Conservation (phyloP, 2,797 vertebrate genomes). For the Psittacula derbiana region DNA sequence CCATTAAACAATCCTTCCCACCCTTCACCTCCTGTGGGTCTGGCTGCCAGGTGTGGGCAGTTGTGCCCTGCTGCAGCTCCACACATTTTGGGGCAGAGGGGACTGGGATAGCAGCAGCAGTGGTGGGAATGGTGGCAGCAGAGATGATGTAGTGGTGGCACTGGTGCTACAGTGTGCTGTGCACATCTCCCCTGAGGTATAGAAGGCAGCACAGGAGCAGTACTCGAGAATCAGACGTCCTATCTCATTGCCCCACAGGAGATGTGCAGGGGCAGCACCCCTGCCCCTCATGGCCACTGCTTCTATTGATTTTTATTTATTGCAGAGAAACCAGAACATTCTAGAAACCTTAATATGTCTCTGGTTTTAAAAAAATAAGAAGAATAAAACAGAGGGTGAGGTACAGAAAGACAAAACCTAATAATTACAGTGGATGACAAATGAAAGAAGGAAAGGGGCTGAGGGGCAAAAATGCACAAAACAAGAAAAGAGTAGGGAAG, state of each 20-base stretch:
- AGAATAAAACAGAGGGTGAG: not conserved
- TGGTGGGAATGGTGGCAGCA: not conserved
- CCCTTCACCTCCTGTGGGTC: not conserved
- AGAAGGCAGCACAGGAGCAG: not conserved
- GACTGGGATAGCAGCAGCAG: not conserved
- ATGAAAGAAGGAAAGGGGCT: not conserved
- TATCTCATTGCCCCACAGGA: rapidly evolving
- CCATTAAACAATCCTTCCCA: not conserved
- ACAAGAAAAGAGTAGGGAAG: not conserved
- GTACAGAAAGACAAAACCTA: not conserved
- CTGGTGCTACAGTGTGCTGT: not conserved
- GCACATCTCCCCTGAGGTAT: not conserved
- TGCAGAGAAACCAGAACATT: not conserved
- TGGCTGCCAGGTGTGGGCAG: not conserved
- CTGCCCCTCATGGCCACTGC: not conserved
- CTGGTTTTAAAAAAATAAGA: not conserved
- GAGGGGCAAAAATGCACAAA: not conserved
- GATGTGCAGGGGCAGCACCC: not conserved
- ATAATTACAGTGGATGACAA: not conserved
- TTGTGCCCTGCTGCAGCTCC: not conserved
- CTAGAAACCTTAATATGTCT: not conserved
- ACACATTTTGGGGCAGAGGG: not conserved
- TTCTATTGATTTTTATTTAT: not conserved
- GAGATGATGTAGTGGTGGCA: not conserved
- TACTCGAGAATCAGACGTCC: not conserved